These are phyloP conservation scores for Trichopoda pennipes DNA, from an alignment of 2,888 invertebrate species.

Conservation along the genomic window DNA sequence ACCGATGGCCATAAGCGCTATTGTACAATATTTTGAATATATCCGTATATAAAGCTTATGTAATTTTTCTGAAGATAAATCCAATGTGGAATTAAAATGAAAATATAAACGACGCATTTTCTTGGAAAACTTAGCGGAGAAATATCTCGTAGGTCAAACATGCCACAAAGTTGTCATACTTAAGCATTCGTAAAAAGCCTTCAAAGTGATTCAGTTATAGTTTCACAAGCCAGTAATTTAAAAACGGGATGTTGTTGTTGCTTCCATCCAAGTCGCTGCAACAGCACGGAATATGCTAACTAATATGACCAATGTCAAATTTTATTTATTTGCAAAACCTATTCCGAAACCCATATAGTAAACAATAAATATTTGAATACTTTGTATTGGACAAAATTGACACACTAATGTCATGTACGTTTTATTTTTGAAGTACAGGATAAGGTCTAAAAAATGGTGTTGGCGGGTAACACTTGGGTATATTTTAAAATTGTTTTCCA, in stretches of 20 bases:
- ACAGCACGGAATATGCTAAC: slow-evolving; percentile 22
- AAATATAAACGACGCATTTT: slow-evolving; percentile 20
- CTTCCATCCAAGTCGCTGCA: slow-evolving; percentile 15
- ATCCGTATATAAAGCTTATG: neutral
- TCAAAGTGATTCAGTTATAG: neutral
- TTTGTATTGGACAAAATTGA: too few relatives aligned
- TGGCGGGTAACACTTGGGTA: too few relatives aligned
- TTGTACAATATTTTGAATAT: slow-evolving; percentile 1
- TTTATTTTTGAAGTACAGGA: too few relatives aligned
- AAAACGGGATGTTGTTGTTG: slow-evolving; percentile 10
- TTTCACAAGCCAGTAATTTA: neutral
- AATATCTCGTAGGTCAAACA: slow-evolving; percentile 2
- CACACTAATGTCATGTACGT: too few relatives aligned
- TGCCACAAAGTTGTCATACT: slow-evolving; percentile 1
- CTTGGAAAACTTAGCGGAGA: slow-evolving; percentile 12
- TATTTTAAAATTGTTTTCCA: too few relatives aligned
- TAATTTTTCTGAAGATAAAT: slow-evolving; percentile 11
- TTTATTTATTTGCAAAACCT: slow-evolving; percentile 10
- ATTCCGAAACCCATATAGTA: slow-evolving; percentile 10
- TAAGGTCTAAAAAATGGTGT: too few relatives aligned
- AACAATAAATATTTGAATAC: too few relatives aligned
- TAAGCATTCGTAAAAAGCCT: slow-evolving; percentile 3
- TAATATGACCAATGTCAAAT: slow-evolving; percentile 5
- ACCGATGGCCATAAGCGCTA: neutral
- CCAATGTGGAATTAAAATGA: slow-evolving; percentile 4